Evolutionary conservation across 2,113 vertebrate genomes (phyloP).

Genomic region (Hippocampus guttulatus): DNA sequence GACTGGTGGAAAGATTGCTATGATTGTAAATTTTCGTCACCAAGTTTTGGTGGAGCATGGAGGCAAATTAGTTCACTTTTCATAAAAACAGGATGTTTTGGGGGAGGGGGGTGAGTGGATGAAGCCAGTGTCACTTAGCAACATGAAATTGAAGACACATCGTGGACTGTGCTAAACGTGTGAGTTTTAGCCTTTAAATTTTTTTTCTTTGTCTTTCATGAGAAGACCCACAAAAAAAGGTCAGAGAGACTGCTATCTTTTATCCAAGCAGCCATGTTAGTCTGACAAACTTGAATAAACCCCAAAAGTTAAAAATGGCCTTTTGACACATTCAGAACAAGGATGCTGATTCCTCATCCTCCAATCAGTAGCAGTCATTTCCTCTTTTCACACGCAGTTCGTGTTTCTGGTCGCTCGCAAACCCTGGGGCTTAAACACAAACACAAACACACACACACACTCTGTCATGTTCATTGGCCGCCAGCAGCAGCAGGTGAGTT

Average conservation of each 20-base stretch:
- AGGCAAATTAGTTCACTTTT: too few relatives aligned
- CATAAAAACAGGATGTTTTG: too few relatives aligned
- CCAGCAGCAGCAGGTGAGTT: conserved; percentile 38
- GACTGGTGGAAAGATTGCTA: not conserved
- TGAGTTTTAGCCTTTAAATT: not conserved
- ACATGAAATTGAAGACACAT: too few relatives aligned
- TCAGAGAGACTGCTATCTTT: not conserved
- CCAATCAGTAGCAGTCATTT: conserved; percentile 10
- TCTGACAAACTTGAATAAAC: not conserved
- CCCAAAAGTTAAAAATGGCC: conserved; percentile 35
- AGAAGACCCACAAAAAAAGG: not conserved
- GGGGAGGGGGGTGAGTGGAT: too few relatives aligned
- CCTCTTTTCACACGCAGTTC: not conserved
- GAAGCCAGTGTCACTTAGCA: too few relatives aligned
- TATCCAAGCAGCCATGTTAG: not conserved
- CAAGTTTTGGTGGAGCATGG: not conserved
- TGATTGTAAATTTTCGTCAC: not conserved
- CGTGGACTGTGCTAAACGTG: too few relatives aligned
- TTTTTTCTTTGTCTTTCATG: not conserved
- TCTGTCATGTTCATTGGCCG: conserved; percentile 41
- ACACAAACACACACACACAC: not conserved
- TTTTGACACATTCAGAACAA: conserved; percentile 9
- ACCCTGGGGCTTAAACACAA: not conserved
- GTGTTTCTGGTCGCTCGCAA: not conserved
- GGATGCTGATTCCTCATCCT: conserved; percentile 3